Evolutionary conservation across 92 coral and sea anemone species (phyloP).

Genomic region (Micromussa lordhowensis): DNA sequence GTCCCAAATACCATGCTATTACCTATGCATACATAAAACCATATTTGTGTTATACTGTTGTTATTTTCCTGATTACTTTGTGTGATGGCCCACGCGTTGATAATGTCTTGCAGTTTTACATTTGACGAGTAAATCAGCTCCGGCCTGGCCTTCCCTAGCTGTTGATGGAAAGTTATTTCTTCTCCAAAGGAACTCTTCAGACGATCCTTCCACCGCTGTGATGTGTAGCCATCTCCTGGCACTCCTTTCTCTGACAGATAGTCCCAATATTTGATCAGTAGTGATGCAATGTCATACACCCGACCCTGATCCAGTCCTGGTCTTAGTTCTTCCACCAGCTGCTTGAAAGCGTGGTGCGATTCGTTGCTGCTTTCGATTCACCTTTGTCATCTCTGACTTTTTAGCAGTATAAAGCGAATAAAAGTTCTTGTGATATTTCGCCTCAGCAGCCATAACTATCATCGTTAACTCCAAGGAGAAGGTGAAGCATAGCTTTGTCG

Average conservation of each 20-base stretch:
- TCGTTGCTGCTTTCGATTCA: slow-evolving; percentile 46
- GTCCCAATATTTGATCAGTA: slow-evolving; percentile 41
- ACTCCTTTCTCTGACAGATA: slow-evolving; percentile 39
- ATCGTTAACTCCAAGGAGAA: slow-evolving; percentile 41
- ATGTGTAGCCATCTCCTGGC: slow-evolving; percentile 20
- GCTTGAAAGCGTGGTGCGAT: slow-evolving; percentile 45
- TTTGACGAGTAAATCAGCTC: too few relatives aligned
- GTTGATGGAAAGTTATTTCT: slow-evolving; percentile 14
- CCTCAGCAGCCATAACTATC: slow-evolving; percentile 59
- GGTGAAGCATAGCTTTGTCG: slow-evolving; percentile 46
- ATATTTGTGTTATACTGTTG: slow-evolving; percentile 7
- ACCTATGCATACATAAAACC: too few relatives aligned
- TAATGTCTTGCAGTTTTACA: slow-evolving; percentile 7
- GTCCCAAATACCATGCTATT: slow-evolving; percentile 12
- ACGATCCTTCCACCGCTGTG: slow-evolving; percentile 30
- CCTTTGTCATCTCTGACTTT: slow-evolving; percentile 30
- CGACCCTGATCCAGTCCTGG: slow-evolving; percentile 53
- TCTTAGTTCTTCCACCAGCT: slow-evolving; percentile 41
- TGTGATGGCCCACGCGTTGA: slow-evolving; percentile 47
- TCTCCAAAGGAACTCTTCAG: slow-evolving; percentile 15
- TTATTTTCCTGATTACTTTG: slow-evolving; percentile 19
- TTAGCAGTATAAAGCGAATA: slow-evolving; percentile 37
- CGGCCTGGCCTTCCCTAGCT: not conserved
- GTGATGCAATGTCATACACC: slow-evolving; percentile 54
- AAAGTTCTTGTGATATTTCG: too few relatives aligned